phyloP scores from a whole-genome alignment of 2,113 vertebrate genomes.

The Channa argus region DNA sequence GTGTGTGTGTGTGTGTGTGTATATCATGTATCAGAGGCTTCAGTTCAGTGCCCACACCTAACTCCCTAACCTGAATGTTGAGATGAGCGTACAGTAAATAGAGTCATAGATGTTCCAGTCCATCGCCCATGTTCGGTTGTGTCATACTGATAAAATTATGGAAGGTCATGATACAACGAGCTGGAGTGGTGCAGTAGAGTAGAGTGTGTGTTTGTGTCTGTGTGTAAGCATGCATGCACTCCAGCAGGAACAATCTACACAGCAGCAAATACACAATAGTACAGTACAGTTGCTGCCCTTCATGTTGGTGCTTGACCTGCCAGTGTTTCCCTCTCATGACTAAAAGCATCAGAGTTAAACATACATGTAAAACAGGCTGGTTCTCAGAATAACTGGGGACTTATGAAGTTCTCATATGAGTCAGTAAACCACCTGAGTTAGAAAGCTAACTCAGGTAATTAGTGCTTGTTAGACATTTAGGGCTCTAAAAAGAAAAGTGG shows the following conservation, averaged over 20 bases:
- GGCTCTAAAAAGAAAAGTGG: no score
- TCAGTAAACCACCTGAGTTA: neutral
- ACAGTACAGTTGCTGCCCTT: conserved; percentile 2
- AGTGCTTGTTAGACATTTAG: conserved; percentile 4
- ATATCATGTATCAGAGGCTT: conserved; percentile 31
- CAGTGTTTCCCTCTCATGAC: neutral
- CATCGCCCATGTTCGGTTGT: conserved; percentile 42
- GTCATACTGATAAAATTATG: conserved; percentile 43
- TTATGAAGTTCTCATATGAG: neutral
- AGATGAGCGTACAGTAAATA: conserved; percentile 28
- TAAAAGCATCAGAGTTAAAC: conserved; percentile 3
- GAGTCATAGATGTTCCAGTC: conserved; percentile 57
- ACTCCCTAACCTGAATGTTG: conserved; percentile 5
- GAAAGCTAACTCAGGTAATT: neutral
- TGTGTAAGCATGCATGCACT: conserved; percentile 9
- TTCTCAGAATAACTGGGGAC: neutral
- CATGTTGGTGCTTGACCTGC: conserved; percentile 5
- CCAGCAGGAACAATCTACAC: conserved; percentile 16
- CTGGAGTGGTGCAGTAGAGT: conserved; percentile 16
- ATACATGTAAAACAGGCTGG: neutral
- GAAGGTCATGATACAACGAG: conserved; percentile 53
- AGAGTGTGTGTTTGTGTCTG: neutral
- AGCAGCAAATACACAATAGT: neutral
- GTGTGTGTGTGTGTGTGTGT: conserved; percentile 15
- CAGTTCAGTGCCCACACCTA: conserved; percentile 35